These are phyloP conservation scores for Halictus quadricinctus DNA, from an alignment of 2,888 invertebrate species.

Conservation along the genomic window DNA sequence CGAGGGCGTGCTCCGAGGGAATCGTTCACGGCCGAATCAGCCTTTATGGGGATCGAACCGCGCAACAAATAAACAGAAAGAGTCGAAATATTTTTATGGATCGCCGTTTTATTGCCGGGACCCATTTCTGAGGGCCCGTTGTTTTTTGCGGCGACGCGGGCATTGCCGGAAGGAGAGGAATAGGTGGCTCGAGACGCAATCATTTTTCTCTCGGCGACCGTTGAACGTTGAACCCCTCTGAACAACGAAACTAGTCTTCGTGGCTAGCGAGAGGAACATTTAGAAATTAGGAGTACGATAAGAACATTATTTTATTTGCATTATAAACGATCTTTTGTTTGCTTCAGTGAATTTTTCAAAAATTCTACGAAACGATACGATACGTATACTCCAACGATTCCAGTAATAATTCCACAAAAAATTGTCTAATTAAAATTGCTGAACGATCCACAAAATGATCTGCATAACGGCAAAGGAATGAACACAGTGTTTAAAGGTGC, in stretches of 20 bases:
- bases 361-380: neutral
- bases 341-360: neutral
- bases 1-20: slow-evolving; percentile 11
- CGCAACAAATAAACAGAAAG: slow-evolving; percentile 39
- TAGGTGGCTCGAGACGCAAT: slow-evolving; percentile 1
- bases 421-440: no score
- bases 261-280: neutral
- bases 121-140: slow-evolving; percentile 9
- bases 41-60: neutral
- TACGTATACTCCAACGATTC: neutral
- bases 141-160: slow-evolving; percentile 4
- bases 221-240: neutral
- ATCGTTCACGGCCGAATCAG: slow-evolving; percentile 14
- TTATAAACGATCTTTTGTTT: neutral
- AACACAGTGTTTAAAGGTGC: neutral
- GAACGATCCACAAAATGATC: neutral
- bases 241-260: neutral
- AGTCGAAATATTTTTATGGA: slow-evolving; percentile 50
- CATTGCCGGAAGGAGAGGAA: slow-evolving; percentile 3
- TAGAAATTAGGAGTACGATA: neutral
- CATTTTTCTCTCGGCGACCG: neutral
- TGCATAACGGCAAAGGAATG: neutral
- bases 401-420: no score
- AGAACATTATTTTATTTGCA: neutral
- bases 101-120: slow-evolving; percentile 35